Conservation (phyloP, 1,140 invertebrate genomes). For the Homalodisca vitripennis region DNA sequence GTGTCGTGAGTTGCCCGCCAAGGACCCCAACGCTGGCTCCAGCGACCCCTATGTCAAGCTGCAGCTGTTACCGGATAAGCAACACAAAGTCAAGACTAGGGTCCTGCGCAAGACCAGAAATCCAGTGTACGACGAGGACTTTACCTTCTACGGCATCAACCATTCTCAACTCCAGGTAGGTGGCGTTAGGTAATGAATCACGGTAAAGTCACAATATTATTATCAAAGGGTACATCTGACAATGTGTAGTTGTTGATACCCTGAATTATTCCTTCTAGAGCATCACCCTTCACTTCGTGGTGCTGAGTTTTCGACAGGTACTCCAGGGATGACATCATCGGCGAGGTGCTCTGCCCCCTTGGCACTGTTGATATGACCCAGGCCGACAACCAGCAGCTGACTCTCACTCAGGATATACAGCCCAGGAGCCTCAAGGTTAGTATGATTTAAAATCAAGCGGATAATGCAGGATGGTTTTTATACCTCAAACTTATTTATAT, state of each 20-base stretch:
- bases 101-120: slow-evolving; percentile 89
- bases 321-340: slow-evolving; percentile 95
- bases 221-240: background rate
- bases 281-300: slow-evolving; percentile 90
- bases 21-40: slow-evolving; percentile 62
- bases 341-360: slow-evolving; percentile 90
- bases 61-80: slow-evolving; percentile 90
- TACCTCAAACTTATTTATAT: no score
- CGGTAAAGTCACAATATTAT: background rate
- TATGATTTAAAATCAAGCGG: no score
- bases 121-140: slow-evolving; percentile 95
- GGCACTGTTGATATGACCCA: slow-evolving; percentile 75
- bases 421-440: slow-evolving; percentile 82
- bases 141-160: slow-evolving; percentile 92
- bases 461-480: no score
- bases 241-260: background rate
- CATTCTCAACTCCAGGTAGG: slow-evolving; percentile 71
- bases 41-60: slow-evolving; percentile 94
- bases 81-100: slow-evolving; percentile 92
- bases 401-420: slow-evolving; percentile 79
- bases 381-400: slow-evolving; percentile 73
- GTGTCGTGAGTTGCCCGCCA: slow-evolving; percentile 78
- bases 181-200: background rate
- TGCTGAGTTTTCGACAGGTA: slow-evolving; percentile 97
- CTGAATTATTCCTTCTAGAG: slow-evolving; percentile 53